A percentile compares a stretch with the other conserved stretches of the same genome.
Evolutionary conservation across 2,113 vertebrate species (phyloP).

Genomic region (Bubalus kerabau): DNA sequence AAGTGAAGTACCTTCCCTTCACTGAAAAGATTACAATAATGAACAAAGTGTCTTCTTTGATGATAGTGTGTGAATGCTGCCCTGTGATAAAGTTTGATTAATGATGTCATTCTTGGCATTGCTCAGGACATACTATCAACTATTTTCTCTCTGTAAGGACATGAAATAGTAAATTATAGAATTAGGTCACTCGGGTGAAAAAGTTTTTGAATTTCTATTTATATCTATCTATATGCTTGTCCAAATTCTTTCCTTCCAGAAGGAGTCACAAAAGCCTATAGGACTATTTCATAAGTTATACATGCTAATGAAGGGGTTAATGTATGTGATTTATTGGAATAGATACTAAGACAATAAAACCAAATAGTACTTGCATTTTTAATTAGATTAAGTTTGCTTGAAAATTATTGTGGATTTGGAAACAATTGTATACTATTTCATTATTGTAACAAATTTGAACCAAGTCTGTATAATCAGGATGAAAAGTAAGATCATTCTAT

Average conservation of each 20-base stretch:
- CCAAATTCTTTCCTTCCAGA: not conserved
- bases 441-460: not conserved
- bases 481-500: not conserved
- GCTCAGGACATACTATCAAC: not conserved
- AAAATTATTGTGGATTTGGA: not conserved
- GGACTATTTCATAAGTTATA: not conserved
- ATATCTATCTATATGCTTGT: conserved; percentile 11
- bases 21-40: not conserved
- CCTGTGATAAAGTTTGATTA: not conserved
- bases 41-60: not conserved
- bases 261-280: not conserved
- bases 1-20: not conserved
- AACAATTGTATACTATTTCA: not conserved
- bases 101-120: not conserved
- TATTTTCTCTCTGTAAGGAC: not conserved
- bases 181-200: conserved; percentile 25
- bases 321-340: not conserved
- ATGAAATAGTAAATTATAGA: conserved; percentile 17
- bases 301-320: not conserved
- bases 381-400: not conserved
- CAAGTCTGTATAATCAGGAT: not conserved
- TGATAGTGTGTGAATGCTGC: not conserved
- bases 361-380: not conserved
- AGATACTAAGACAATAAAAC: not conserved
- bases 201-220: conserved; percentile 1